phyloP scores from a whole-genome alignment of 2,888 invertebrate species.

The Bruchidius siliquastri region DNA sequence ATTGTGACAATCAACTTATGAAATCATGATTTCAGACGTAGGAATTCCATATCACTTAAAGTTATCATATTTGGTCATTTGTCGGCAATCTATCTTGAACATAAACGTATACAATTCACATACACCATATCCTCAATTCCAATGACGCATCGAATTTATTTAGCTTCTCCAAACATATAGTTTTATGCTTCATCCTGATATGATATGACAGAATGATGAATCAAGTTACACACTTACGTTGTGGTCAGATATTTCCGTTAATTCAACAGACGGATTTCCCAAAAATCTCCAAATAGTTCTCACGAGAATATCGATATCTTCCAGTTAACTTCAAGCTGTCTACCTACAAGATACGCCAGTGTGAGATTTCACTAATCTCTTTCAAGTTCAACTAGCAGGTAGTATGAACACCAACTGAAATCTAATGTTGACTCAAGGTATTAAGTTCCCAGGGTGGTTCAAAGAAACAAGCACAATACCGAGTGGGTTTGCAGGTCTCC shows the following conservation, averaged over 20 bases:
- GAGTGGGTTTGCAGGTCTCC: conserved; percentile 8
- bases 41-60: no score
- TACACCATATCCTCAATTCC: no score
- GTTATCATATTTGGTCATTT: no score
- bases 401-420: neutral
- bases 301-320: conserved; percentile 15
- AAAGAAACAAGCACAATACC: conserved; percentile 12
- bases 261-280: conserved; percentile 2
- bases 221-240: no score
- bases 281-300: conserved; percentile 11
- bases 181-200: no score
- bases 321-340: conserved; percentile 9
- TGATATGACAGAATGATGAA: no score
- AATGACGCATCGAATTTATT: no score
- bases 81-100: no score
- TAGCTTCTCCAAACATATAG: no score
- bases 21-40: no score
- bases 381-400: neutral
- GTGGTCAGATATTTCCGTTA: neutral
- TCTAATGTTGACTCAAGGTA: conserved; percentile 7
- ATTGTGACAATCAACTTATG: no score
- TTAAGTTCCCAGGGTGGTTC: conserved; percentile 3
- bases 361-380: neutral
- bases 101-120: no score
- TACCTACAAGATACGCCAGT: neutral